Evolutionary conservation across 2,888 invertebrate species (phyloP).

Genomic region (Thecocarcelia acutangulata): DNA sequence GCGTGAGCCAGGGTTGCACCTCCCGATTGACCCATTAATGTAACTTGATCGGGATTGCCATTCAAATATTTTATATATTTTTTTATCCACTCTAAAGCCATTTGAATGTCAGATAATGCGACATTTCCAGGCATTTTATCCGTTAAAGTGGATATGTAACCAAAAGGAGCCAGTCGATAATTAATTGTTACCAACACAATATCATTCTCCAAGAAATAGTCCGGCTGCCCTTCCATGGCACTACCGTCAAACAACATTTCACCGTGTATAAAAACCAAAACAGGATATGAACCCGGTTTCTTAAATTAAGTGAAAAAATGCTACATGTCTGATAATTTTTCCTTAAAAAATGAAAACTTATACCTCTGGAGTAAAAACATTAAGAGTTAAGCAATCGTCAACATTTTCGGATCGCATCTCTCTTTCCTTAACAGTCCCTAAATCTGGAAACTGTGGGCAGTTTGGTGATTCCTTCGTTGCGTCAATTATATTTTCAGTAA

Average conservation of each 20-base stretch:
- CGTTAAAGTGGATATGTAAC: constrained; percentile 82
- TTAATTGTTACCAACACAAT: constrained; percentile 82
- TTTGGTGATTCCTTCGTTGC: constrained; percentile 74
- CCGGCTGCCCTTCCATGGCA: constrained; percentile 79
- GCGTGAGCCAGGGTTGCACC: constrained; percentile 82
- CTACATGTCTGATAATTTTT: neutral
- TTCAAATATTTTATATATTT: constrained; percentile 82
- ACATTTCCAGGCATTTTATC: constrained; percentile 83
- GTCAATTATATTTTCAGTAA: constrained; percentile 70
- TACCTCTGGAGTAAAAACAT: constrained; percentile 77
- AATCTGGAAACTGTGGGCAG: constrained; percentile 78
- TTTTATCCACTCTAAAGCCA: constrained; percentile 83
- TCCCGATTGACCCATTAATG: constrained; percentile 83
- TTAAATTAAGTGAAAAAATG: constrained; percentile 40
- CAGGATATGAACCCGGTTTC: constrained; percentile 75
- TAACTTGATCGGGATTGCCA: constrained; percentile 82
- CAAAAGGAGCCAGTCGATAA: constrained; percentile 83
- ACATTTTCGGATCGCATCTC: constrained; percentile 75
- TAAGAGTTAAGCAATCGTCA: constrained; percentile 78
- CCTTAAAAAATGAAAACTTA: constrained; percentile 4
- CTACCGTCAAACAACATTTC: constrained; percentile 81
- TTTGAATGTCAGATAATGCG: constrained; percentile 82
- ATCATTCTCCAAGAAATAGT: constrained; percentile 82
- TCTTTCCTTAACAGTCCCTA: constrained; percentile 71
- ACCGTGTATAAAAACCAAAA: constrained; percentile 82